These are phyloP conservation scores for Todus mexicanus DNA, from an alignment of 2,797 vertebrate genomes.

Conservation along the genomic window DNA sequence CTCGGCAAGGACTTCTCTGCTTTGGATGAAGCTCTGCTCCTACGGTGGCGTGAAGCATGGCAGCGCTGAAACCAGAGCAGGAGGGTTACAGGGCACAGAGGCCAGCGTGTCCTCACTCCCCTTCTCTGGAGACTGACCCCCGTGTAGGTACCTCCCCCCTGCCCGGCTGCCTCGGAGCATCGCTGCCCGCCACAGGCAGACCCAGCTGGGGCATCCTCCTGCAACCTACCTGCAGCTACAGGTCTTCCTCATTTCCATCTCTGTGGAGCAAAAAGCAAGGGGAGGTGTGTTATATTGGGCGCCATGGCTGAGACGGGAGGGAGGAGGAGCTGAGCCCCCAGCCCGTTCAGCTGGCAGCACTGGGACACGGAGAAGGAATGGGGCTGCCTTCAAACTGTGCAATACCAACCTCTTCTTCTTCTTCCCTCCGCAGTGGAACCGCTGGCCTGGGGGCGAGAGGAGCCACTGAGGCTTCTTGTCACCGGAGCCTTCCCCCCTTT, in stretches of 20 bases:
- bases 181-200: accelerated
- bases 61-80: not conserved
- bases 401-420: slow-evolving; percentile 59
- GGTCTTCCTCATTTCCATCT: not conserved
- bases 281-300: accelerated
- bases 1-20: not conserved
- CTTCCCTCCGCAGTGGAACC: slow-evolving; percentile 69
- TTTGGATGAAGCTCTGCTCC: not conserved
- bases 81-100: not conserved
- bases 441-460: slow-evolving; percentile 52
- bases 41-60: accelerated
- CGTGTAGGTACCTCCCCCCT: accelerated
- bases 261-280: not conserved
- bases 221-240: slow-evolving; percentile 43
- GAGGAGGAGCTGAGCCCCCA: accelerated
- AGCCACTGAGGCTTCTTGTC: not conserved
- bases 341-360: not conserved
- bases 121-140: not conserved
- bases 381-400: not conserved
- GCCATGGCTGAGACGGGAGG: accelerated
- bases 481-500: not conserved
- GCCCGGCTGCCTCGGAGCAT: not conserved
- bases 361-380: not conserved
- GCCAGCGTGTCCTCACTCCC: not conserved
- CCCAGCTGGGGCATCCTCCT: not conserved